These are phyloP conservation scores for Poicephalus meyeri DNA, from an alignment of 2,113 vertebrate species.

Conservation along the genomic window DNA sequence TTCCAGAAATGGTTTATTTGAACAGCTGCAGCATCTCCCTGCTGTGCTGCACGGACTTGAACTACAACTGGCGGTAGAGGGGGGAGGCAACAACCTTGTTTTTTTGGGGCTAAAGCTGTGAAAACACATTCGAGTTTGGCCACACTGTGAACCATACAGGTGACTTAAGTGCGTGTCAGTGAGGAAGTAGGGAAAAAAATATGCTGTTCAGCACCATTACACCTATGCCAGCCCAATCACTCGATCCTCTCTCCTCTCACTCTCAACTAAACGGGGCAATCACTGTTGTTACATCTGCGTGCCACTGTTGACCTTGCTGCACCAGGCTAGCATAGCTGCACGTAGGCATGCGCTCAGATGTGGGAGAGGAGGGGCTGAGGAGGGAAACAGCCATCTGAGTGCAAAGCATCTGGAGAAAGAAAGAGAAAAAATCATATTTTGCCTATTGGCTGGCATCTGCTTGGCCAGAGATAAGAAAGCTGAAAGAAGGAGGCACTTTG, in stretches of 20 bases:
- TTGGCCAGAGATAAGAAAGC: not conserved
- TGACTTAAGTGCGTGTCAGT: not conserved
- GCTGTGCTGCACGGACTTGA: not conserved
- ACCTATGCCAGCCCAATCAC: not conserved
- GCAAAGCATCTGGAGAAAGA: not conserved
- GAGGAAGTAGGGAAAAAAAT: not conserved
- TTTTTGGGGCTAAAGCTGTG: not conserved
- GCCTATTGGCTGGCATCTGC: not conserved
- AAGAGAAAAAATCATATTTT: not conserved
- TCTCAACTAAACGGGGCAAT: not conserved
- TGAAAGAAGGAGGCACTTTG: not conserved
- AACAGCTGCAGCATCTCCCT: constrained; percentile 49
- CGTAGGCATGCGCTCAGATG: accelerated
- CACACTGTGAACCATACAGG: not conserved
- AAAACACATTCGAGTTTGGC: not conserved
- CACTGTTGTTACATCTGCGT: accelerated
- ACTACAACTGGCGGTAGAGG: not conserved
- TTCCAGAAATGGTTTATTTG: constrained; percentile 45
- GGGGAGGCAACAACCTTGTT: not conserved
- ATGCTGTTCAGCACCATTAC: not conserved
- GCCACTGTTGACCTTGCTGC: not conserved
- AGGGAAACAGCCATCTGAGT: not conserved
- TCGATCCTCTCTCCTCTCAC: not conserved
- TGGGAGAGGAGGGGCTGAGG: not conserved
- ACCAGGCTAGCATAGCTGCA: not conserved